Evolutionary conservation across 2,797 vertebrate genomes (phyloP).

Genomic region (Alfaro cultratus): DNA sequence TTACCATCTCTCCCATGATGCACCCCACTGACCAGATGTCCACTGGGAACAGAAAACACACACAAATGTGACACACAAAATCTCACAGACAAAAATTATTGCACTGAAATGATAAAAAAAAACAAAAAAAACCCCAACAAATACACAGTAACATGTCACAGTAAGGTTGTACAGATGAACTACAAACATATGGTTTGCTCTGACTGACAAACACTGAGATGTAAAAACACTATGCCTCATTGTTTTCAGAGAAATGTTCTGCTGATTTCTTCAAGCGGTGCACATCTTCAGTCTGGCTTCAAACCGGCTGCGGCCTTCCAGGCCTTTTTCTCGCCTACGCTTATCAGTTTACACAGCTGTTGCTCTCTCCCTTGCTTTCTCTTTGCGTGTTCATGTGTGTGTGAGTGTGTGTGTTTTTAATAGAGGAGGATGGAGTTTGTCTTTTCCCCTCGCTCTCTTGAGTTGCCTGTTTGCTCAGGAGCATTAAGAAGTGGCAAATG

Average conservation of each 20-base stretch:
- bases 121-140: constrained; percentile 5
- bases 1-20: constrained; percentile 99
- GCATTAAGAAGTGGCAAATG: constrained; percentile 33
- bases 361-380: constrained; percentile 47
- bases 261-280: constrained; percentile 46
- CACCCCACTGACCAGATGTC: constrained; percentile 99
- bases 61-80: constrained; percentile 40
- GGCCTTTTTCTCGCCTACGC: constrained; percentile 57
- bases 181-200: constrained; percentile 11
- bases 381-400: constrained; percentile 18
- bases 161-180: constrained; percentile 5
- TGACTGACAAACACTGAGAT: constrained; percentile 27
- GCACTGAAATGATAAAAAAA: constrained; percentile 5
- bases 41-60: constrained; percentile 87
- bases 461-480: constrained; percentile 40
- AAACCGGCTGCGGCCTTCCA: constrained; percentile 51
- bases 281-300: constrained; percentile 47
- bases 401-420: constrained; percentile 26
- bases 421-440: constrained; percentile 31
- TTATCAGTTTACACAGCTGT: constrained; percentile 80
- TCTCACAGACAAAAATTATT: constrained; percentile 22
- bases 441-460: constrained; percentile 12
- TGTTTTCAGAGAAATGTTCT: constrained; percentile 17
- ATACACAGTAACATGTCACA: constrained; percentile 15
- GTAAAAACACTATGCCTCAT: constrained; percentile 4